Evolutionary conservation across 2,113 vertebrate genomes (phyloP).

Genomic region (Chunga burmeisteri): DNA sequence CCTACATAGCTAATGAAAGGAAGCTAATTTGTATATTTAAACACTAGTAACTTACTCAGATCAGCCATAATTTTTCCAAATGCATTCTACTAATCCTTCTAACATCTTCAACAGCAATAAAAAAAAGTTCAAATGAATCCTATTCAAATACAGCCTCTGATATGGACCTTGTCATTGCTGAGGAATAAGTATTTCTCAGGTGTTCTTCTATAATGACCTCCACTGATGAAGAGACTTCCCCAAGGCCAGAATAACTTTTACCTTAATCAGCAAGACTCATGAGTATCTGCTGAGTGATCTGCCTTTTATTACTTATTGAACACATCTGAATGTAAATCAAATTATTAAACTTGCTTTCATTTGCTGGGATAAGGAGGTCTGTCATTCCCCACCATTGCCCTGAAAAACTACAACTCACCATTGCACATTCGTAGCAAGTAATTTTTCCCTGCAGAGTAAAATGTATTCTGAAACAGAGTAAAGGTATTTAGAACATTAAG

Average conservation of each 20-base stretch:
- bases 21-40: neutral
- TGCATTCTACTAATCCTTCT: neutral
- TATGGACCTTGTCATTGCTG: neutral
- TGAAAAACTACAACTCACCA: slow-evolving; percentile 77
- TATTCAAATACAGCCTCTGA: neutral
- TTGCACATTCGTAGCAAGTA: slow-evolving; percentile 99
- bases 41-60: neutral
- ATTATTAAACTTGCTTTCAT: neutral
- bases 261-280: neutral
- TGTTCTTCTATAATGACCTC: neutral
- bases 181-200: neutral
- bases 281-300: neutral
- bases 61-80: neutral
- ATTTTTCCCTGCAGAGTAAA: slow-evolving; percentile 98
- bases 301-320: neutral
- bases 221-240: neutral
- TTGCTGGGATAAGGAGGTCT: neutral
- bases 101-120: neutral
- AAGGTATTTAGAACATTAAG: neutral
- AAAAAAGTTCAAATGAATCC: neutral
- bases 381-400: neutral
- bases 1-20: neutral
- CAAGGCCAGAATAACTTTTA: neutral
- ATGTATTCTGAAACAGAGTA: slow-evolving; percentile 82
- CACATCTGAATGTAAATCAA: neutral